Percentiles rank a stretch among this genome's conserved stretches.
phyloP scores from a whole-genome alignment of 2,888 invertebrate genomes.

The Drosophila infuscata region DNA sequence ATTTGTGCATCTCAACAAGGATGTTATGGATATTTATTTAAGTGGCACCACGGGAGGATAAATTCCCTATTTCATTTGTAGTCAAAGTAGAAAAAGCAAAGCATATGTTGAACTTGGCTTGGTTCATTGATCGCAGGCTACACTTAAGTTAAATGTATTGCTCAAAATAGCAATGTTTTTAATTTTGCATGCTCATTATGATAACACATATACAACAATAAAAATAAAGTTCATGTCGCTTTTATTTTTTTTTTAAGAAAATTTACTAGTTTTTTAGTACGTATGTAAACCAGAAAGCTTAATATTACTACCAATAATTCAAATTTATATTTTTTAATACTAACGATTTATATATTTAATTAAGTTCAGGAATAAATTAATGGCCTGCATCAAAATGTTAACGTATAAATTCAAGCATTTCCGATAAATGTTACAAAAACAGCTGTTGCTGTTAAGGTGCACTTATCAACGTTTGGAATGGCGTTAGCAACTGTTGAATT shows the following conservation, averaged over 20 bases:
- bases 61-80: not conserved
- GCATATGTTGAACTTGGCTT: not conserved
- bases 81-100: not conserved
- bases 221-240: not conserved
- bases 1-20: constrained; percentile 45
- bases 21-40: constrained; percentile 63
- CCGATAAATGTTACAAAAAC: constrained; percentile 1
- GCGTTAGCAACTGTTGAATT: not conserved
- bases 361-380: not conserved
- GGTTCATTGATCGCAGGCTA: not conserved
- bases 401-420: not conserved
- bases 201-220: not conserved
- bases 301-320: not conserved
- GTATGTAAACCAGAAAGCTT: not conserved
- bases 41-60: constrained; percentile 60
- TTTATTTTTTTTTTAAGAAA: not conserved
- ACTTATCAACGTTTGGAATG: not conserved
- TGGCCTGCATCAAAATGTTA: not conserved
- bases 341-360: not conserved
- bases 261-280: not conserved
- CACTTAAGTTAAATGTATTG: not conserved
- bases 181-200: not conserved
- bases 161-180: not conserved
- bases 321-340: not conserved
- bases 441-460: constrained; percentile 3